Evolutionary conservation across 30 jellyfish, hydroid and myxozoan species (phyloP), one percentile per base, ranked within the genome.

Genomic region (Chrysaora quinquecirrha): DNA sequence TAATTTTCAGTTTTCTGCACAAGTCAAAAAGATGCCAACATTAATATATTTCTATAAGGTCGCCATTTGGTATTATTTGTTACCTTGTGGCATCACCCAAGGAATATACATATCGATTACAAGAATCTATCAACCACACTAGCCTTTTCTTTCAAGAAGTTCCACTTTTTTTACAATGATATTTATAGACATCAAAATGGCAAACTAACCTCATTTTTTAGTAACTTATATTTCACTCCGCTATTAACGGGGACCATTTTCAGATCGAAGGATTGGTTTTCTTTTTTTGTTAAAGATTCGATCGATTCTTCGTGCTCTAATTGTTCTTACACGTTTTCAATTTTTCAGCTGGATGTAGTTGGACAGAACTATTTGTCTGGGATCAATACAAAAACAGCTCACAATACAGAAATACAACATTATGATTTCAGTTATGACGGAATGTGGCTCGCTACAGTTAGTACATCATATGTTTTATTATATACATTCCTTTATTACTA

Each of bases 371-470:
- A 83, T 63, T 46, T 90, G 23, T 47, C 90, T 24, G 88, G 89
- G 24, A 81, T 79, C 0, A 76, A 25, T 22, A 86, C 48, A n/a
- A 38, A 84, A 9, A 77, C 75, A 46, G 76, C 64, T 28, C 34
- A 32, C 34, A 65, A 70, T 34, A 70, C 94, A 16, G 77, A 80
- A 32, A 67, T 91, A 30, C 85, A 78, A 34, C 82, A 73, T 29
- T 66, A 76, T 46, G 96, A 96, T 19, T 78, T 91, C 80, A 84
- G 56, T 66, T 23, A 81, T 23, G 92, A 85, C 64, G 96, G 98
- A 30, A 31, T 43, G 24, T 80, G 95, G 96, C 48, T 91, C 64
- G 98, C 96, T 22, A 91, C 98, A 63, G 98, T 91, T 74, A 27
- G 96, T 64, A 6, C 16, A n/a, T n/a, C n/a, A n/a, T n/a, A n/a